Percentiles rank a stretch among this genome's conserved stretches.
phyloP scores from a whole-genome alignment of 1,140 invertebrate genomes.

The Geopemphigus sp. region DNA sequence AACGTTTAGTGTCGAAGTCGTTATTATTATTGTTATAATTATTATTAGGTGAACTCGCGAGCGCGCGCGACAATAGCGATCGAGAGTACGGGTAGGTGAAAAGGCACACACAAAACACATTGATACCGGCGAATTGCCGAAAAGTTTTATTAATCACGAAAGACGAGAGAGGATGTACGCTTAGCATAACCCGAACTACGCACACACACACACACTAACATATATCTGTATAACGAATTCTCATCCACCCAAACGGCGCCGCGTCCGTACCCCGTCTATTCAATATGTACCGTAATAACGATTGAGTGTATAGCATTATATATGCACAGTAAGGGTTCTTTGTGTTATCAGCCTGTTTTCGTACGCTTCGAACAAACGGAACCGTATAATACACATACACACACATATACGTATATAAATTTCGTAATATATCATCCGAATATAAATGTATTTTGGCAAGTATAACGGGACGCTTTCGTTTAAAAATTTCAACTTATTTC shows the following conservation, averaged over 20 bases:
- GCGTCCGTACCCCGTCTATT: not conserved
- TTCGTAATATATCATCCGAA: not conserved
- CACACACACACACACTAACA: no score
- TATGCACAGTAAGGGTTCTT: constrained; percentile 5
- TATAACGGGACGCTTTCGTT: no score
- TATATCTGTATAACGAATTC: no score
- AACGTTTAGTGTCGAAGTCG: no score
- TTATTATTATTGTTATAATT: no score
- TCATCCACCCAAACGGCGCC: not conserved
- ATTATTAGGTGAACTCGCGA: no score
- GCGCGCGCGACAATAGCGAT: no score
- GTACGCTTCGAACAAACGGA: not conserved
- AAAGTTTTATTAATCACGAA: not conserved
- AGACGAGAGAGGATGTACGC: not conserved
- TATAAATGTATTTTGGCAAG: not conserved
- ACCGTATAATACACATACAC: not conserved
- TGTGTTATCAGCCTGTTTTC: constrained; percentile 14
- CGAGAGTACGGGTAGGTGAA: no score
- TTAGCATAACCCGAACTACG: not conserved
- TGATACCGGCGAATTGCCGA: not conserved
- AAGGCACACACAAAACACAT: not conserved
- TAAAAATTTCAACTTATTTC: no score
- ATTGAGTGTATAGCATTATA: not conserved
- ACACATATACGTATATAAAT: not conserved
- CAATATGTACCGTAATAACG: not conserved